phyloP scores from a whole-genome alignment of 2,888 invertebrate species.

The Ethmia dodecea region DNA sequence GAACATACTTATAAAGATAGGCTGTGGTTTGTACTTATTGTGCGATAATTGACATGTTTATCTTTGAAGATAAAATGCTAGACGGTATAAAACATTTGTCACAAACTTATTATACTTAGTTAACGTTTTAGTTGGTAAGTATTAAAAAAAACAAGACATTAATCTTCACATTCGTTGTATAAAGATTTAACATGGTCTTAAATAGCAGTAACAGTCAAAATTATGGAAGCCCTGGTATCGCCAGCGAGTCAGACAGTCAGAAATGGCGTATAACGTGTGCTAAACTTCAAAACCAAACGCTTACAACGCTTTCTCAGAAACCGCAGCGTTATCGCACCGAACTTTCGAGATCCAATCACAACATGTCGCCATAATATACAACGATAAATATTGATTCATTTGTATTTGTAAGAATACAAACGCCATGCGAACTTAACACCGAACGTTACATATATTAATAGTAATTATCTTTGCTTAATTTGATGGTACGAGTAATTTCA shows the following conservation, averaged over 20 bases:
- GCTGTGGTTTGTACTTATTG: conserved; percentile 60
- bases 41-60: conserved; percentile 51
- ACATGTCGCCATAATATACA: too few relatives aligned
- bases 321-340: conserved; percentile 2
- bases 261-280: conserved; percentile 36
- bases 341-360: neutral
- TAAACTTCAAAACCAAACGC: conserved; percentile 41
- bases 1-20: conserved; percentile 51
- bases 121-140: conserved; percentile 36
- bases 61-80: conserved; percentile 27
- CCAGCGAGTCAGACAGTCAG: conserved; percentile 29
- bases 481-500: too few relatives aligned
- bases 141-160: conserved; percentile 14
- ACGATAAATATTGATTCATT: too few relatives aligned
- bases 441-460: too few relatives aligned
- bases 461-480: too few relatives aligned
- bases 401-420: too few relatives aligned
- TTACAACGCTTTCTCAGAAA: conserved; percentile 7
- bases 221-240: conserved; percentile 37
- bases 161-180: conserved; percentile 31
- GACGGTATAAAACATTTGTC: conserved; percentile 13
- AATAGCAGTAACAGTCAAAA: conserved; percentile 30
- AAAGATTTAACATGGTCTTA: conserved; percentile 29
- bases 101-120: conserved; percentile 20
- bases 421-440: too few relatives aligned